Base-by-base conservation (phyloP, 2,113 vertebrate genomes). In the Corythaeola cristata region DNA sequence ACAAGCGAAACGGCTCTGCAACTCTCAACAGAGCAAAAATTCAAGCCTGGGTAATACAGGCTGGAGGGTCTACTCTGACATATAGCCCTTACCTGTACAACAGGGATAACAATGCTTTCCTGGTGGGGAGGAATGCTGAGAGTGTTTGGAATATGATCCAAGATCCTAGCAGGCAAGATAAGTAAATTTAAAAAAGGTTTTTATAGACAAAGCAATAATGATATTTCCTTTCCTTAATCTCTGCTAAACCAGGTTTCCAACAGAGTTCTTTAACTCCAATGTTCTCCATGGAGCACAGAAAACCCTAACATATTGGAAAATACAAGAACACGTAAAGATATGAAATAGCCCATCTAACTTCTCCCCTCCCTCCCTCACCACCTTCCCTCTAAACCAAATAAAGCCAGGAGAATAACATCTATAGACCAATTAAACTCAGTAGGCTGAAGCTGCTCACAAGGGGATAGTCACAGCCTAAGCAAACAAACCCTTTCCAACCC, bases 401-500 rank as follows among this genome's bases (percentile, higher is more conserved):
- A 85, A 90, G 24, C 30, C 19, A 86, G 44, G 21, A 90, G 45
- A 85, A 90, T 28, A 93, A 69, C 59, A 89, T 37, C 50, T 63
- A 60, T 11, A 89, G 23, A 77, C 68, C 72, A 96, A 93, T 87
- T 96, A 92, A 88, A 85, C 24, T 83, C 45, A 23, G 15, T 11
- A 74, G 55, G 28, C n/a, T 58, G 47, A 73, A 86, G 59, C 37
- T 89, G 74, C 53, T 89, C 91, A 23, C 72, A 81, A 81, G 89
- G 84, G 76, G 93, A 3, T 12, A 90, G 52, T 85, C 71, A 62
- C 11, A 88, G 52, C 35, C 78, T 59, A 74, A 69, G 44, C 63
- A 95, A 96, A 97, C 75, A 95, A 88, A 77, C 47, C 60, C 27
- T 73, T 53, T 62, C 47, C 45, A 80, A 55, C 27, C 20, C 86